A percentile compares a stretch with the other conserved stretches of the same genome.
Conservation (phyloP, 30 jellyfish, hydroid and myxozoan species). For the Hydractinia echinata region DNA sequence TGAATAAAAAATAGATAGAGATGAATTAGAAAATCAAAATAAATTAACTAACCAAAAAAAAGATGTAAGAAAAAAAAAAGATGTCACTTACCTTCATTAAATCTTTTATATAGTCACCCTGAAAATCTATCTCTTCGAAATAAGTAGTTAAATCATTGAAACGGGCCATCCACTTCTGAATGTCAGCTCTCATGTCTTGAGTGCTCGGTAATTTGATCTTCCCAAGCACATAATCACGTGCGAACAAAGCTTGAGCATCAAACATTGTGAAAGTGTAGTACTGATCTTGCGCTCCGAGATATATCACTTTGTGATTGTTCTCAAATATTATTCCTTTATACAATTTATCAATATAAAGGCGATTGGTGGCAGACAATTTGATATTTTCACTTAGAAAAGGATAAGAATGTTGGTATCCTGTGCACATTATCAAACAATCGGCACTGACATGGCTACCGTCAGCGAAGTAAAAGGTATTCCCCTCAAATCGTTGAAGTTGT, state of each 20-base stretch:
- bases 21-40: too few species aligned
- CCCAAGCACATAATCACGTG: slow-evolving; percentile 21
- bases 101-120: not conserved
- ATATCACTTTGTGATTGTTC: slow-evolving; percentile 27
- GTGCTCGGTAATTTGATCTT: not conserved
- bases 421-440: slow-evolving; percentile 66
- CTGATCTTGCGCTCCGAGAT: slow-evolving; percentile 77
- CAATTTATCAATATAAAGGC: slow-evolving; percentile 38
- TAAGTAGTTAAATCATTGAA: not conserved
- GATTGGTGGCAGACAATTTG: slow-evolving; percentile 35
- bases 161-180: not conserved
- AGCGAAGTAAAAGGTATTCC: slow-evolving; percentile 24
- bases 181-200: not conserved
- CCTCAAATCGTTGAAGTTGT: slow-evolving; percentile 30
- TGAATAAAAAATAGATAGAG: too few species aligned
- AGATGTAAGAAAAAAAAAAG: too few species aligned
- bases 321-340: slow-evolving; percentile 63
- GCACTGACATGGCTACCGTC: slow-evolving; percentile 54
- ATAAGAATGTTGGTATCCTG: slow-evolving; percentile 64
- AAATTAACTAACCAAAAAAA: too few species aligned
- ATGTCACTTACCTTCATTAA: not conserved
- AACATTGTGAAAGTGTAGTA: slow-evolving; percentile 64
- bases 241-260: slow-evolving; percentile 62
- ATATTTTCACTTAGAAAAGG: slow-evolving; percentile 56
- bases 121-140: not conserved